Evolutionary conservation across 2,797 vertebrate genomes (phyloP).

Genomic region (Poecilia gillii): DNA sequence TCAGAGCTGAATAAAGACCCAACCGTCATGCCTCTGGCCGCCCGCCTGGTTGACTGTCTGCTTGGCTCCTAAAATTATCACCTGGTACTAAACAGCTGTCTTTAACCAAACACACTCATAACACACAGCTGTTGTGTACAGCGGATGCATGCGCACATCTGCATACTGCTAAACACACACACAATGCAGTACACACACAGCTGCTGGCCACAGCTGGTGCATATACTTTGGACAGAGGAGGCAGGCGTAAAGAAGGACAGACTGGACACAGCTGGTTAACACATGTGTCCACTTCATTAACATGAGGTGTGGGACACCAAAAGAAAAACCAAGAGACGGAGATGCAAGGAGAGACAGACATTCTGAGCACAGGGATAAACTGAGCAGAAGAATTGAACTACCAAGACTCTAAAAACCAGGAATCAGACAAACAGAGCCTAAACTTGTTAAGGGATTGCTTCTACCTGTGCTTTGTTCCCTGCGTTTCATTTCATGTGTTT

Average conservation of each 20-base stretch:
- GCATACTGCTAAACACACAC: conserved; percentile 23
- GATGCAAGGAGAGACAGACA: background rate
- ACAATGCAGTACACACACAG: conserved; percentile 48
- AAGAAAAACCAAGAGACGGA: conserved; percentile 2
- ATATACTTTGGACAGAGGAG: conserved; percentile 49
- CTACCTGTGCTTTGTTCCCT: background rate
- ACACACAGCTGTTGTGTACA: conserved; percentile 67
- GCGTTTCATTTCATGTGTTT: background rate
- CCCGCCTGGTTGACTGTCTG: conserved; percentile 48
- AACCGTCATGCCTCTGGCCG: conserved; percentile 37
- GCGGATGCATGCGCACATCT: conserved; percentile 39
- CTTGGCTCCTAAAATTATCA: conserved; percentile 70
- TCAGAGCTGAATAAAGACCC: conserved; percentile 33
- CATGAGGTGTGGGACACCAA: conserved; percentile 9
- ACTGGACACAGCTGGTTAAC: conserved; percentile 51
- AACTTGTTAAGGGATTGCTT: background rate
- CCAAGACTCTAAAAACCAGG: background rate
- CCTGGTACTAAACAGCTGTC: conserved; percentile 75
- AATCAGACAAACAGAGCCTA: conserved; percentile 32
- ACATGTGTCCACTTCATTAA: conserved; percentile 43
- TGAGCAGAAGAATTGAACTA: background rate
- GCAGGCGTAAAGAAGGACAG: conserved; percentile 24
- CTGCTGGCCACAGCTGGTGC: conserved; percentile 68
- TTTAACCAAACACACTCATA: conserved; percentile 61
- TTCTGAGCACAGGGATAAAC: background rate